Conservation (phyloP, 2,113 vertebrate genomes). For the Symphodus melops region DNA sequence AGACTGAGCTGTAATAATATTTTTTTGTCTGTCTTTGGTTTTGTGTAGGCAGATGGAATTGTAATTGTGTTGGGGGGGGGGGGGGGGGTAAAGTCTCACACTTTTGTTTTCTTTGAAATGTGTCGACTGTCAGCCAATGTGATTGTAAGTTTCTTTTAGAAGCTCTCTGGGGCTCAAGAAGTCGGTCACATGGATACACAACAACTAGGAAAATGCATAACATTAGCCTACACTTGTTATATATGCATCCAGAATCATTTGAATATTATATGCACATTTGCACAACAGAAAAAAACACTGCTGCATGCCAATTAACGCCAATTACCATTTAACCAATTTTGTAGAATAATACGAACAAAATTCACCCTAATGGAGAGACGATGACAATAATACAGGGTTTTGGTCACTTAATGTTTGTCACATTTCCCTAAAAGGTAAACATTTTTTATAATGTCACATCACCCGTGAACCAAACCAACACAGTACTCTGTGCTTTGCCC, state of each 20-base stretch:
- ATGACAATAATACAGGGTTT: not conserved
- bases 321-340: conserved; percentile 47
- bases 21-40: not conserved
- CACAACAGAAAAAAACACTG: conserved; percentile 51
- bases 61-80: not conserved
- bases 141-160: conserved; percentile 40
- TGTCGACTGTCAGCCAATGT: conserved; percentile 48
- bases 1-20: conserved; percentile 86
- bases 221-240: conserved; percentile 43
- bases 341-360: conserved; percentile 26
- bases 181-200: conserved; percentile 65
- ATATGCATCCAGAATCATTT: conserved; percentile 72
- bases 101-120: conserved; percentile 51
- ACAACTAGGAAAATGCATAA: conserved; percentile 53
- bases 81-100: conserved; percentile 21
- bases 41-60: conserved; percentile 13
- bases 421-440: conserved; percentile 16
- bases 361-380: conserved; percentile 18
- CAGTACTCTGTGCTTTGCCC: conserved; percentile 69
- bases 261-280: conserved; percentile 54
- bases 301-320: conserved; percentile 51
- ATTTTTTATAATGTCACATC: conserved; percentile 66
- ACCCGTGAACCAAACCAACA: conserved; percentile 49
- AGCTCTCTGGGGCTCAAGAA: conserved; percentile 48
- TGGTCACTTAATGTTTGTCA: conserved; percentile 25